These are phyloP conservation scores for Merops nubicus DNA, from an alignment of 2,113 vertebrate species.

Conservation along the genomic window DNA sequence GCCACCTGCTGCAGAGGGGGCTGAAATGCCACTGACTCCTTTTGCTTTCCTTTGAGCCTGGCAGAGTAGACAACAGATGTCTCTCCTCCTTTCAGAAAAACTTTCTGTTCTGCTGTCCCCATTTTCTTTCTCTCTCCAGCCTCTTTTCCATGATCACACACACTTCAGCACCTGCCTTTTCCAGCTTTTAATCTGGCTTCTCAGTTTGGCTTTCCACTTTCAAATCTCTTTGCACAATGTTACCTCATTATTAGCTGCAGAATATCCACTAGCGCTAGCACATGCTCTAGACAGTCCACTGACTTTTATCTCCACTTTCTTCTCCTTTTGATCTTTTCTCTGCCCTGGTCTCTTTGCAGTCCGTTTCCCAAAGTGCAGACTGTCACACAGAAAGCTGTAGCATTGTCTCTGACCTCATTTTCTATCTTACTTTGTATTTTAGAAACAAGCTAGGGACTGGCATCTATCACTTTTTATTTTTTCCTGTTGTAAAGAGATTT, in stretches of 20 bases:
- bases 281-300: neutral
- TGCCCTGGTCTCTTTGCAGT: neutral
- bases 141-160: neutral
- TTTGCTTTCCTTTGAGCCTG: neutral
- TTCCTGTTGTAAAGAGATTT: neutral
- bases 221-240: neutral
- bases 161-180: neutral
- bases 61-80: neutral
- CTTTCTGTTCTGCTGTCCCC: neutral
- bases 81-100: neutral
- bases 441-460: neutral
- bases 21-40: neutral
- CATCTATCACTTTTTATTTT: neutral
- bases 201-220: neutral
- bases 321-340: neutral
- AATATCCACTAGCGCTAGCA: neutral
- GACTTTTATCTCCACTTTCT: slow-evolving; percentile 37
- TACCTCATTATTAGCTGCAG: neutral
- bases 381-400: neutral
- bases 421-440: neutral
- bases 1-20: slow-evolving; percentile 8
- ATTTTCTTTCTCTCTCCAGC: neutral
- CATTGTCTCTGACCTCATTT: neutral
- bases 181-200: slow-evolving; percentile 11
- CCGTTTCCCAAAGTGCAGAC: neutral